Percentiles rank a stretch among this genome's conserved stretches.
Evolutionary conservation across 2,888 invertebrate genomes (phyloP).

Genomic region (Dryadula phaetusa): DNA sequence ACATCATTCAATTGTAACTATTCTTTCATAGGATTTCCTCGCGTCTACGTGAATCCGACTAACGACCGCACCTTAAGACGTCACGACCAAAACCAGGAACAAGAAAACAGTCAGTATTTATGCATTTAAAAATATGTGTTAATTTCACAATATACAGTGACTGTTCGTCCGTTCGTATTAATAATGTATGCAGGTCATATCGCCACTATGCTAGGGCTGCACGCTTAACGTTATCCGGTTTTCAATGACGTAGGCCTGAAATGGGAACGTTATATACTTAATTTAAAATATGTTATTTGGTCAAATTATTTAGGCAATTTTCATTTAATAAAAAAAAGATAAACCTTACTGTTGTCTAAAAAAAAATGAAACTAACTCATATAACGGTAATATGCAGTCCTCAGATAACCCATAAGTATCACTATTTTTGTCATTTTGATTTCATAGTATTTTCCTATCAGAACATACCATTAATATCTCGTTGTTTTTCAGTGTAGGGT

Average conservation of each 20-base stretch:
- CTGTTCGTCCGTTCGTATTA: constrained; percentile 17
- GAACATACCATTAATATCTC: neutral
- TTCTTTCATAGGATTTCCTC: constrained; percentile 57
- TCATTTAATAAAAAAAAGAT: neutral
- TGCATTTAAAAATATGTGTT: constrained; percentile 25
- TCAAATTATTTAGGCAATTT: neutral
- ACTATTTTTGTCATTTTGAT: neutral
- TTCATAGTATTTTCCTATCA: constrained; percentile 6
- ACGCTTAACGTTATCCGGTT: constrained; percentile 18
- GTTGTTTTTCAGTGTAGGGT: neutral
- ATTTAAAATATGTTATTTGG: neutral
- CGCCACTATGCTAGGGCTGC: constrained; percentile 7
- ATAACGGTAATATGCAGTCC: neutral
- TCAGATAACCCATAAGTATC: neutral
- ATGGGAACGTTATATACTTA: neutral
- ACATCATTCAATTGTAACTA: constrained; percentile 24
- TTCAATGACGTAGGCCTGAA: neutral
- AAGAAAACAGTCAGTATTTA: constrained; percentile 69
- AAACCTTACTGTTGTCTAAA: neutral
- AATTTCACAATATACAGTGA: constrained; percentile 20
- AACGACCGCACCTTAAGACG: constrained; percentile 74
- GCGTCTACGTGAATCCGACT: constrained; percentile 70
- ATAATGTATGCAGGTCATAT: constrained; percentile 25
- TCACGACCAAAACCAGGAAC: constrained; percentile 73
- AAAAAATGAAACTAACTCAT: neutral